Evolutionary conservation across 2,888 invertebrate genomes (phyloP).

Genomic region (Drosophila rubida): DNA sequence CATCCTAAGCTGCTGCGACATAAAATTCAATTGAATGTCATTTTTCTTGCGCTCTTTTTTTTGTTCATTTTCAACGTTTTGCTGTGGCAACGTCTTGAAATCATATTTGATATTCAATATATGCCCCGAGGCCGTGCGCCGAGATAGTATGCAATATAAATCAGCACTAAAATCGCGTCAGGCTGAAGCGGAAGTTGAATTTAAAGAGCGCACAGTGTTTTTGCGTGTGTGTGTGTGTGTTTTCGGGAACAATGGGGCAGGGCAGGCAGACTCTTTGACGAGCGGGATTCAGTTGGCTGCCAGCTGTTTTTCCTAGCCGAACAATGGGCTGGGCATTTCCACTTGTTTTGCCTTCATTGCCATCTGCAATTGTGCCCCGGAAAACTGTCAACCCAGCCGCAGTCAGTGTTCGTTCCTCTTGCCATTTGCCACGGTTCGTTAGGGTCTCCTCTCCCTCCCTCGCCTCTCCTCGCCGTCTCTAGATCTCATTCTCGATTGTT

Average conservation of each 20-base stretch:
- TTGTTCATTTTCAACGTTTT: background rate
- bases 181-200: conserved; percentile 61
- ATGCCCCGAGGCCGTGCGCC: conserved; percentile 38
- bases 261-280: conserved; percentile 12
- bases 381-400: conserved; percentile 48
- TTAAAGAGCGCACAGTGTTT: conserved; percentile 40
- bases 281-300: conserved; percentile 26
- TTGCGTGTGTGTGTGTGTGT: too few species aligned
- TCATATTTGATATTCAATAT: conserved; percentile 69
- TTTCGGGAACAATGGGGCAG: conserved; percentile 32
- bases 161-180: conserved; percentile 60
- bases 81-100: conserved; percentile 46
- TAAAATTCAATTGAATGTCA: conserved; percentile 71
- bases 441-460: conserved; percentile 3
- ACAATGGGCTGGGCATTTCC: conserved; percentile 64
- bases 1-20: conserved; percentile 53
- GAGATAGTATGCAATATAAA: conserved; percentile 51
- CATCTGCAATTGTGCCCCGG: conserved; percentile 58
- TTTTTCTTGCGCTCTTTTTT: conserved; percentile 40
- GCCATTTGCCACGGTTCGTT: conserved; percentile 61
- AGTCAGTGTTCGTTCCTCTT: conserved; percentile 42
- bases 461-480: too few species aligned
- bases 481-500: too few species aligned
- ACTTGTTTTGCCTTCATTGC: conserved; percentile 54
- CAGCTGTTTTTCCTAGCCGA: conserved; percentile 56